These are phyloP conservation scores for Paraplagusia blochii DNA, from an alignment of 2,113 vertebrate species.

Conservation along the genomic window DNA sequence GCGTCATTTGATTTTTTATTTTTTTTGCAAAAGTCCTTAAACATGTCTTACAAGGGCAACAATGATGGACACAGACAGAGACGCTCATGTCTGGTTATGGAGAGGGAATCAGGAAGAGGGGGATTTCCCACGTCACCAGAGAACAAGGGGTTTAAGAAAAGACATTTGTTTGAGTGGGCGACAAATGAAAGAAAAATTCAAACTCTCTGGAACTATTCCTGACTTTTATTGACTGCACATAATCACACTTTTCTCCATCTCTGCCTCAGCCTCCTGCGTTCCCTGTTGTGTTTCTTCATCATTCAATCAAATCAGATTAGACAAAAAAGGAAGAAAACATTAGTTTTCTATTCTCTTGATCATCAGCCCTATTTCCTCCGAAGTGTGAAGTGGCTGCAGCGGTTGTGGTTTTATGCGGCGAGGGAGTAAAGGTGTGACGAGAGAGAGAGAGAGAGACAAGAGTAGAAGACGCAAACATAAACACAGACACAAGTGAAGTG, in stretches of 20 bases:
- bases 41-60: no score
- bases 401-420: slow-evolving; percentile 58
- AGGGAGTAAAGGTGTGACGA: slow-evolving; percentile 23
- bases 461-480: background rate
- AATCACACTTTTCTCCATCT: slow-evolving; percentile 33
- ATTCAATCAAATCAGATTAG: slow-evolving; percentile 48
- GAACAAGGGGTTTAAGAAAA: slow-evolving; percentile 36
- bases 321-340: slow-evolving; percentile 14
- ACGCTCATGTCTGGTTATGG: slow-evolving; percentile 14
- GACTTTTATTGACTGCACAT: slow-evolving; percentile 26
- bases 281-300: slow-evolving; percentile 7
- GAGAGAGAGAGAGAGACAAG: slow-evolving; percentile 12
- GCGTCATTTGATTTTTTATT: no score
- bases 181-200: slow-evolving; percentile 36
- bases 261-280: background rate
- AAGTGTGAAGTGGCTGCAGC: slow-evolving; percentile 41
- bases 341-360: background rate
- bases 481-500: background rate
- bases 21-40: no score
- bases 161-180: slow-evolving; percentile 48
- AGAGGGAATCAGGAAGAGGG: slow-evolving; percentile 37
- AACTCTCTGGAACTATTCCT: slow-evolving; percentile 5
- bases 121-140: slow-evolving; percentile 62
- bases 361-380: slow-evolving; percentile 9
- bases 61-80: background rate